Percentiles rank a stretch among this genome's conserved stretches.
Evolutionary conservation across 2,888 invertebrate species (phyloP).

Genomic region (Zele albiditarsus): DNA sequence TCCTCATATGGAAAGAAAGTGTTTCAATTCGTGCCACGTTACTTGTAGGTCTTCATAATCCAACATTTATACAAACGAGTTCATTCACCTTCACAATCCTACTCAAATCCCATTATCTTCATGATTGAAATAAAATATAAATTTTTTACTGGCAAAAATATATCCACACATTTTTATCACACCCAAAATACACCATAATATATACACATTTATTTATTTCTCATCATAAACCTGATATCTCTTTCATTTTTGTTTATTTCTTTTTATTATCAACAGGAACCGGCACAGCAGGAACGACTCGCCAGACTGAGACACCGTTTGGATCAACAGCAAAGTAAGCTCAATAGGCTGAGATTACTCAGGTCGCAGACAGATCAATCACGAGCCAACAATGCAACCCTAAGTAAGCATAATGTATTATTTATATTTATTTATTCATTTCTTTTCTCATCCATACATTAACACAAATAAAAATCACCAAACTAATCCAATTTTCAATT

Average conservation of each 20-base stretch:
- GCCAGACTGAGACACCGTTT: conserved; percentile 91
- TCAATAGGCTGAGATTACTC: conserved; percentile 91
- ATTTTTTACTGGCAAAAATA: neutral
- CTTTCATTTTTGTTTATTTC: neutral
- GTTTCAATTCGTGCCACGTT: conserved; percentile 4
- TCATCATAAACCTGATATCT: neutral
- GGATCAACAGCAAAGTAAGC: conserved; percentile 95
- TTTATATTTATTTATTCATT: neutral
- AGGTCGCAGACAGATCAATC: conserved; percentile 95
- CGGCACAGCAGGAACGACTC: conserved; percentile 91
- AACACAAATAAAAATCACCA: neutral
- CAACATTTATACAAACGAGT: conserved; percentile 7
- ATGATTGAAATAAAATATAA: neutral
- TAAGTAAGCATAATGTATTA: conserved; percentile 81
- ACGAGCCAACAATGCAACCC: conserved; percentile 91
- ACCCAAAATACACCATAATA: neutral
- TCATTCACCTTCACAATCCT: conserved; percentile 22
- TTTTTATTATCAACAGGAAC: conserved; percentile 74
- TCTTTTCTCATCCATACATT: neutral
- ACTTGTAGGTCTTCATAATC: conserved; percentile 27
- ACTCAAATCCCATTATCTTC: neutral
- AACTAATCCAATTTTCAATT: neutral
- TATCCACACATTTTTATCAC: neutral
- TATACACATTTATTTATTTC: neutral
- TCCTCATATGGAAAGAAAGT: conserved; percentile 16